A percentile compares a stretch with the other conserved stretches of the same genome.
These are phyloP conservation scores for Hyposoter dolosus DNA, from an alignment of 2,888 invertebrate species.

Conservation along the genomic window DNA sequence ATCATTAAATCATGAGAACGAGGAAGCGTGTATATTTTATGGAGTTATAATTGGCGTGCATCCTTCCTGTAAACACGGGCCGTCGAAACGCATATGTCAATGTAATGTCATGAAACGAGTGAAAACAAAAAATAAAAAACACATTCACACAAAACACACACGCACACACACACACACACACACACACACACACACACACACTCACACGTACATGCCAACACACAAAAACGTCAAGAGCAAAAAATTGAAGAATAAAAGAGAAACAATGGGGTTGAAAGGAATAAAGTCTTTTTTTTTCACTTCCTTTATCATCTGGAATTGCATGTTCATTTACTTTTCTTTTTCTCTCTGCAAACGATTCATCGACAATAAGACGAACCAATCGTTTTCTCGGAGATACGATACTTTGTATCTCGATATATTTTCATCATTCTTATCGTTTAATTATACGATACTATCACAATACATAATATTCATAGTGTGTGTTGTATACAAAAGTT, in stretches of 20 bases:
- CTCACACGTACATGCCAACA: neutral
- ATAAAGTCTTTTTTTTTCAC: conserved; percentile 40
- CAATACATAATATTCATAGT: conserved; percentile 80
- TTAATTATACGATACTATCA: conserved; percentile 80
- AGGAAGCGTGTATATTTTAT: conserved; percentile 75
- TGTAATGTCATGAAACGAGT: conserved; percentile 74
- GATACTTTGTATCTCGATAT: conserved; percentile 53
- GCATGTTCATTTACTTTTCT: conserved; percentile 34
- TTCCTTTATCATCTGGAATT: conserved; percentile 43
- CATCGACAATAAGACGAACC: conserved; percentile 43
- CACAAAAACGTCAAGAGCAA: conserved; percentile 3
- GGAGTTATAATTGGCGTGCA: conserved; percentile 75
- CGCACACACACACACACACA: neutral
- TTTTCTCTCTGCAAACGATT: conserved; percentile 56
- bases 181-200: conserved; percentile 26
- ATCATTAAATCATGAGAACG: conserved; percentile 55
- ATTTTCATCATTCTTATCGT: conserved; percentile 58
- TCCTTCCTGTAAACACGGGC: conserved; percentile 68
- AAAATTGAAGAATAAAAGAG: conserved; percentile 64
- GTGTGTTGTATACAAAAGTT: conserved; percentile 1
- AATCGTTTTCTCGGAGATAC: conserved; percentile 46
- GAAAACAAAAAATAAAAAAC: conserved; percentile 64
- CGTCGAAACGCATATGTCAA: conserved; percentile 69
- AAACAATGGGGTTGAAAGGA: conserved; percentile 56
- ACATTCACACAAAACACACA: conserved; percentile 51